phyloP scores from a whole-genome alignment of 2,888 invertebrate genomes.

The Euspilapteryx auroguttella region DNA sequence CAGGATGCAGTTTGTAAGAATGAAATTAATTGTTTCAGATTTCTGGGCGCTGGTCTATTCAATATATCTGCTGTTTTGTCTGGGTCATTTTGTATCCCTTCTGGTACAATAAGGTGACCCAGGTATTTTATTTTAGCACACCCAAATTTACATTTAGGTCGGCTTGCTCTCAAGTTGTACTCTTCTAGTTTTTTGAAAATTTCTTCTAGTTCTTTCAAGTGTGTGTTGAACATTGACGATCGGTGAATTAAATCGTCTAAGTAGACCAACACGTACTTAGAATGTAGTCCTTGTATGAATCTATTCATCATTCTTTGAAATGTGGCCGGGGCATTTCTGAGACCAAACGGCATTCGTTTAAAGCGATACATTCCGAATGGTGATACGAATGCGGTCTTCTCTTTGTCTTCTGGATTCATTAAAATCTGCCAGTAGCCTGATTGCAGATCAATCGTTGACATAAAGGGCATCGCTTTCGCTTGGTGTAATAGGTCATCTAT shows the following conservation, averaged over 20 bases:
- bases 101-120: slow-evolving; percentile 9
- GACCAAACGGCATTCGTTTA: not conserved
- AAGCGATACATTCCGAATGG: slow-evolving; percentile 4
- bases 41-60: no score
- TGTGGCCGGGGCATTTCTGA: slow-evolving; percentile 11
- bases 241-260: slow-evolving; percentile 16
- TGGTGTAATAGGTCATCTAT: slow-evolving; percentile 12
- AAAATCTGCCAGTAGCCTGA: slow-evolving; percentile 5
- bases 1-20: not conserved
- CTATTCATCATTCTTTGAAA: slow-evolving; percentile 11
- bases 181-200: slow-evolving; percentile 10
- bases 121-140: slow-evolving; percentile 10
- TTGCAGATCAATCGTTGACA: slow-evolving; percentile 5
- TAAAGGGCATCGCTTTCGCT: slow-evolving; percentile 3
- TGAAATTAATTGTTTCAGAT: not conserved
- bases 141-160: slow-evolving; percentile 11
- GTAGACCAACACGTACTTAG: slow-evolving; percentile 7
- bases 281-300: slow-evolving; percentile 5
- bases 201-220: slow-evolving; percentile 12
- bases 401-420: slow-evolving; percentile 7
- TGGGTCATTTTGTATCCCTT: slow-evolving; percentile 5
- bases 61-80: not conserved
- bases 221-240: slow-evolving; percentile 11
- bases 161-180: slow-evolving; percentile 11
- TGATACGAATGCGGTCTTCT: slow-evolving; percentile 12